phyloP scores from a whole-genome alignment of 1,140 invertebrate genomes.

The Bombus cullumanus region DNA sequence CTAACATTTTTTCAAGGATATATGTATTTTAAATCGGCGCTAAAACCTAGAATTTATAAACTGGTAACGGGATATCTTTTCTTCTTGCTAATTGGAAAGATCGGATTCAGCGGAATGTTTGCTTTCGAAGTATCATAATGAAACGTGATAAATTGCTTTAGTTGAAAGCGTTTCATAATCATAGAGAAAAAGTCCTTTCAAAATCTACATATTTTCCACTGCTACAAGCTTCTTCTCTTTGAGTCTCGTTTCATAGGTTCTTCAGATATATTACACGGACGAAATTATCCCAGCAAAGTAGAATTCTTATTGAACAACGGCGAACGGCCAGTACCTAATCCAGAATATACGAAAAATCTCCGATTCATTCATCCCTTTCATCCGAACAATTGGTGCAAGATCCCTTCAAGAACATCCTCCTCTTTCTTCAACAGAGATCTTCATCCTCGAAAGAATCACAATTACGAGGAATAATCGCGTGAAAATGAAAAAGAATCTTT shows the following conservation, averaged over 20 bases:
- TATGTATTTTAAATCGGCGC: background rate
- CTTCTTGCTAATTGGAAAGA: too few species aligned
- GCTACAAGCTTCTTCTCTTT: background rate
- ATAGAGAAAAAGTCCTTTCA: background rate
- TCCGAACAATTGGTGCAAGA: background rate
- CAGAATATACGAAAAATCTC: background rate
- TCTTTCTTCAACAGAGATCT: background rate
- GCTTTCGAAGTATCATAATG: background rate
- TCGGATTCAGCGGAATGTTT: background rate
- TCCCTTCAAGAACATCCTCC: background rate
- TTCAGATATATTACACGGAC: background rate
- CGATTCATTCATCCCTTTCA: background rate
- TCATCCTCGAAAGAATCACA: background rate
- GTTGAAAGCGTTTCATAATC: background rate
- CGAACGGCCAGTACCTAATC: too few species aligned
- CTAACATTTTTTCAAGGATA: background rate
- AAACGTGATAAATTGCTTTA: too few species aligned
- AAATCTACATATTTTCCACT: background rate
- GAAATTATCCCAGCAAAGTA: background rate
- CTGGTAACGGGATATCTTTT: background rate
- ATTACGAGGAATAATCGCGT: too few species aligned
- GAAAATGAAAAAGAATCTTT: background rate
- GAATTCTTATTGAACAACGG: background rate
- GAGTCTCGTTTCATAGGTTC: background rate
- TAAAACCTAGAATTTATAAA: background rate